Evolutionary conservation across 2,888 invertebrate genomes (phyloP), one percentile per base, ranked within the genome.

Genomic region (Ptychoptera contaminata): DNA sequence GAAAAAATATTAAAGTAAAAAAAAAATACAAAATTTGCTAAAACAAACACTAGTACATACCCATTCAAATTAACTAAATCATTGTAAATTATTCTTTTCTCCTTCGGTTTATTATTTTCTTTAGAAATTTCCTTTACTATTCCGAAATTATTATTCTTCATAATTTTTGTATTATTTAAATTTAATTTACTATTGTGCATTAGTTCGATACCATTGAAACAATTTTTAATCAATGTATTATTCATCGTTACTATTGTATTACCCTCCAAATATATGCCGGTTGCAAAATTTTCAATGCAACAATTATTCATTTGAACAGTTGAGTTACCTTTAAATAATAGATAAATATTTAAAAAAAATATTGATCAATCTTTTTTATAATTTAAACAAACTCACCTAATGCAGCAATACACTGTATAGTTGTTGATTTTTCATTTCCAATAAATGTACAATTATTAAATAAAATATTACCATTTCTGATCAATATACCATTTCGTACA

Each of bases 331-430:
- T 44, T 65, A 56, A 52, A 3, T 12, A 31, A 31, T 31, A n/a
- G n/a, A n/a, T n/a, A n/a, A n/a, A n/a, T n/a, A n/a, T n/a, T n/a
- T n/a, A n/a, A n/a, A n/a, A n/a, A n/a, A n/a, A n/a, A n/a, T n/a
- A n/a, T n/a, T n/a, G n/a, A n/a, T n/a, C n/a, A n/a, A n/a, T n/a
- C n/a, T n/a, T n/a, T n/a, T n/a, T 70, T 54, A 40, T 69, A 23
- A 23, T 23, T 23, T 23, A 23, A 23, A 5, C 7, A 5, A 23
- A 5, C 7, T 23, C 7, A 23, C 23, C 23, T 23, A 23, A 23
- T 3, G 23, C 69, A n/a, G 73, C 63, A 23, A 76, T 64, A 16
- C 72, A 74, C 52, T 72, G 67, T 53, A 70, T 70, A 2, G 70
- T 71, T 7, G 69, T 67, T 2, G 70, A 70, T 37, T 62, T 59